These are phyloP conservation scores for Opisthocomus hoazin DNA, from an alignment of 2,113 vertebrate genomes.

Conservation along the genomic window DNA sequence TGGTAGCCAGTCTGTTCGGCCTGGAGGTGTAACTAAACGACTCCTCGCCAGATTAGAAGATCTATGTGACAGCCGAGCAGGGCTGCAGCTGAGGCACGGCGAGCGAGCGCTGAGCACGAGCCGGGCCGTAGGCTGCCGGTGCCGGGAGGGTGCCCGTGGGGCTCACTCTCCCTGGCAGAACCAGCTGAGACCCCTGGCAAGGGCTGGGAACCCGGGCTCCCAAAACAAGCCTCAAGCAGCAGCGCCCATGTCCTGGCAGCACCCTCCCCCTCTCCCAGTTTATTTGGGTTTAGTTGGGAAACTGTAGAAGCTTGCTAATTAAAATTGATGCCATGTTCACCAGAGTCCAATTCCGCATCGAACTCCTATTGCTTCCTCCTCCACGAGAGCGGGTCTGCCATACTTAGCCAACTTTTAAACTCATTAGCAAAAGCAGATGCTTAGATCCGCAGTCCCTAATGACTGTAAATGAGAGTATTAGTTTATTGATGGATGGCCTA, in stretches of 20 bases:
- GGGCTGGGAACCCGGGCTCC: neutral
- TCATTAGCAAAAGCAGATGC: conserved; percentile 50
- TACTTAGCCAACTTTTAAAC: conserved; percentile 48
- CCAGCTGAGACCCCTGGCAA: neutral
- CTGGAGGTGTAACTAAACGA: conserved; percentile 21
- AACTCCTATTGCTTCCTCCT: conserved; percentile 17
- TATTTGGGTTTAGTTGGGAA: neutral
- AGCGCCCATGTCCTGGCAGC: accelerated
- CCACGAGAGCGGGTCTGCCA: neutral
- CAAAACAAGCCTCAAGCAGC: accelerated
- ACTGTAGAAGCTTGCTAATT: neutral
- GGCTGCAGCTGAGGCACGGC: accelerated
- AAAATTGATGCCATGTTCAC: conserved; percentile 13
- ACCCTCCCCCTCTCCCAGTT: neutral
- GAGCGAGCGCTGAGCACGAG: accelerated
- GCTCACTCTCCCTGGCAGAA: neutral
- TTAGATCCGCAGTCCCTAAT: conserved; percentile 34
- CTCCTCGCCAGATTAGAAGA: neutral
- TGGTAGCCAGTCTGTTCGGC: neutral
- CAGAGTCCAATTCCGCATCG: neutral
- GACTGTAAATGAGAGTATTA: conserved; percentile 57
- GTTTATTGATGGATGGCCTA: conserved; percentile 55
- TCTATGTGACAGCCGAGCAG: neutral
- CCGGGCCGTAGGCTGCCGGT: accelerated
- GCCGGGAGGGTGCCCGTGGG: neutral